Evolutionary conservation across 1,140 invertebrate genomes (phyloP), one percentile per base, ranked within the genome.

Genomic region (Parapsyche elsis): DNA sequence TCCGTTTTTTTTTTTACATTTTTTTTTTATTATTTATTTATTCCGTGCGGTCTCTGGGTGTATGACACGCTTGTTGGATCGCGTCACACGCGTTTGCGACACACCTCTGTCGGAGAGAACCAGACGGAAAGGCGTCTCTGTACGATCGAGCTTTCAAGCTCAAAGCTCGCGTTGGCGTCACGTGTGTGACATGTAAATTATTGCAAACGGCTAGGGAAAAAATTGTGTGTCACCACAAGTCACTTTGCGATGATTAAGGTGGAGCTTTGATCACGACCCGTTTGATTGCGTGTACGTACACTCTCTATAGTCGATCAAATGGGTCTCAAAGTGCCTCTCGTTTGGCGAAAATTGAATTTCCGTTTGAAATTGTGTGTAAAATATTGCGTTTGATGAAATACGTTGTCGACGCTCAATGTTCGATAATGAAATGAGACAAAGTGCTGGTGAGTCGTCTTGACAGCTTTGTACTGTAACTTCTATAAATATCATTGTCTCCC

Each of bases 171-270:
- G 10, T 53, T 14, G 10, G 16, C 49, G 49, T 53, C 49, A 53
- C 16, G 49, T 67, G 21, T 67, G 64, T 10, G 64, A 26, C 9
- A 23, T 14, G 12, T 30, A 67, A 67, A 67, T 67, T 67, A 67
- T 59, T 10, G 12, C n/a, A n/a, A n/a, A n/a, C 12, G 49, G 10
- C 12, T 10, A 12, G 64, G 49, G 64, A 14, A 67, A 67, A 67
- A 67, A 67, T 67, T 24, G 24, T 14, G 64, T 26, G 64, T 67
- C 64, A 23, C 23, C 64, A 26, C 64, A 67, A 67, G 26, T 67
- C 64, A 67, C 5, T 19, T 19, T 23, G 21, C 10, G 24, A 14
- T 19, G 21, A 26, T 26, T 12, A 67, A 23, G 2, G 64, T 26
- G 64, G 21, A n/a, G 23, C n/a, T 67, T 67, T 67, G 64, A 67